Evolutionary conservation across 2,888 invertebrate genomes (phyloP).

Genomic region (Hecatera dysodea): DNA sequence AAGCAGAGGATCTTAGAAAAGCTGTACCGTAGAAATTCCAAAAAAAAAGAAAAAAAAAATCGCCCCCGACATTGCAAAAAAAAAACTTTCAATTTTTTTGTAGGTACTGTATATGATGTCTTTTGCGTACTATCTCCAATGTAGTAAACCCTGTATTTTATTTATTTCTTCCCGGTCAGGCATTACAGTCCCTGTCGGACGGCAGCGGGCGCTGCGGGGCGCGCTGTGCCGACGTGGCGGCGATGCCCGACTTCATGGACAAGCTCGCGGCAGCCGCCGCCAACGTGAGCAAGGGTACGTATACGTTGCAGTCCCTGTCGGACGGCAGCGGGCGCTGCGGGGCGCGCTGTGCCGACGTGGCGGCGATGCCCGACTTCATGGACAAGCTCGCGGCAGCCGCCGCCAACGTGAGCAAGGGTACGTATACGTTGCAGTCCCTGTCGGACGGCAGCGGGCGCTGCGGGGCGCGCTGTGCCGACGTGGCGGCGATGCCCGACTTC

Average conservation of each 20-base stretch:
- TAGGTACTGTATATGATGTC: no score
- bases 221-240: background rate
- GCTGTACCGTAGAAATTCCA: no score
- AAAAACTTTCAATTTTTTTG: no score
- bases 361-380: constrained; percentile 8
- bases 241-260: constrained; percentile 9
- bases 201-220: background rate
- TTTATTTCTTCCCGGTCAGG: background rate
- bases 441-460: no score
- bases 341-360: constrained; percentile 4
- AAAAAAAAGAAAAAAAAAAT: no score
- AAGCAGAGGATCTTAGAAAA: no score
- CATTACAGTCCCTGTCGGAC: background rate
- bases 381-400: background rate
- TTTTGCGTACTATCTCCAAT: no score
- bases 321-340: background rate
- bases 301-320: no score
- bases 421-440: no score
- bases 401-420: background rate
- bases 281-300: background rate
- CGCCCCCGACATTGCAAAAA: no score
- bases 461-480: constrained; percentile 1
- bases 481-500: constrained; percentile 3
- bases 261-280: background rate
- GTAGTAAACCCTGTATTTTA: background rate